Evolutionary conservation across 2,888 invertebrate genomes (phyloP), one percentile per base, ranked within the genome.

Genomic region (Tanytarsus gracilentus): DNA sequence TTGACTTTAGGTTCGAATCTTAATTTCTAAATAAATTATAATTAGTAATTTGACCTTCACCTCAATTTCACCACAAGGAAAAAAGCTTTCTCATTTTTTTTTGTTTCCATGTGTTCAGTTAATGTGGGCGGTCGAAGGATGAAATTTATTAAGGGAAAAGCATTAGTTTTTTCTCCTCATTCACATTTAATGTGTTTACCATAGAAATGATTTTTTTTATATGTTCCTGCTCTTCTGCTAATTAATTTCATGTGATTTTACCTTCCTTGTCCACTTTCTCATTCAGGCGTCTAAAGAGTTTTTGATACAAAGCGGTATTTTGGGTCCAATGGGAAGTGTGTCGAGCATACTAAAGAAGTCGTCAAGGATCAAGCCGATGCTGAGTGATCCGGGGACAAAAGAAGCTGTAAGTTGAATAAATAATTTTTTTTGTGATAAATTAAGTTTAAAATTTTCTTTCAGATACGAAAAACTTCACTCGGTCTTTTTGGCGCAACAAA

Each of bases 341-440:
- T 63, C 64, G 36, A 65, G 64, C 62, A 63, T 67, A 23, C 66
- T 68, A 14, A 64, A 68, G 1, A 69, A 69, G 62, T 67, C 68
- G 11, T 70, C 69, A 26, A 70, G 69, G 64, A 67, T 69, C 30
- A 63, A 67, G 27, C 67, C 68, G 61, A 36, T 60, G 11, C 60
- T 50, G 7, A 48, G 25, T 18, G 69, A 69, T 63, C 39, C 67
- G 29, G 66, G 64, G 63, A 65, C 65, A 26, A 68, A 68, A 52
- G 69, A 69, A 36, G 67, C 68, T 64, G 69, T 69, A 62, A 63
- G 66, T 5, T 7, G 18, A 36, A 33, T 11, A n/a, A 18, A 21
- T 44, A 44, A 21, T 18, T 33, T 16, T 39, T 3, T 11, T 36
- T 21, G 21, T 30, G 23, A 53, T 27, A 33, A 23, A 53, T 16